Conservation (phyloP, 2,888 invertebrate species). For the Hypselothyrea guttata region DNA sequence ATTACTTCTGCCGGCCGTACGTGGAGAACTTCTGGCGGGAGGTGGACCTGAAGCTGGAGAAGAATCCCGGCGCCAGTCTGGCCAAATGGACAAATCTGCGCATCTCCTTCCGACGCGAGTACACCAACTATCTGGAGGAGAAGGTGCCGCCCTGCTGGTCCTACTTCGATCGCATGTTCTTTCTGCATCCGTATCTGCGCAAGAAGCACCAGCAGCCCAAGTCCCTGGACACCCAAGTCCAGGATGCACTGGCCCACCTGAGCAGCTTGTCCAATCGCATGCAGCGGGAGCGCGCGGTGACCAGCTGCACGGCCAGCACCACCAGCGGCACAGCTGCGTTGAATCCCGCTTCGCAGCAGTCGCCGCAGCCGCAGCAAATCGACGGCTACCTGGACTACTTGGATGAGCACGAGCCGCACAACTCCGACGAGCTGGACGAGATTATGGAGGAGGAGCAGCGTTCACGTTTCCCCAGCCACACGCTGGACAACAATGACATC, state of each 20-base stretch:
- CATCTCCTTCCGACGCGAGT: conserved; percentile 81
- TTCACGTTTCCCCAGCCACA: conserved; percentile 55
- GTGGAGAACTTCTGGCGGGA: conserved; percentile 82
- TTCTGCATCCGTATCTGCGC: conserved; percentile 80
- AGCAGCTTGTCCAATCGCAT: conserved; percentile 75
- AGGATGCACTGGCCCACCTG: conserved; percentile 80
- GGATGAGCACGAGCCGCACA: conserved; percentile 76
- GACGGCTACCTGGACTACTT: conserved; percentile 80
- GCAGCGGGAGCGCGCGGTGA: conserved; percentile 72
- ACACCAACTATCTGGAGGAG: conserved; percentile 79
- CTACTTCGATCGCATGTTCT: conserved; percentile 81
- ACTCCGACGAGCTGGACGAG: conserved; percentile 78
- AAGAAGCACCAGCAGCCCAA: conserved; percentile 80
- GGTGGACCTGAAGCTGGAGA: conserved; percentile 79
- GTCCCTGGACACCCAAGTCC: conserved; percentile 78
- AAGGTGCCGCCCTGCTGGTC: conserved; percentile 81
- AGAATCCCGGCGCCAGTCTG: conserved; percentile 80
- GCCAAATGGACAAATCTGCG: conserved; percentile 81
- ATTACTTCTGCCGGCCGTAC: conserved; percentile 81
- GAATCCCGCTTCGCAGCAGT: conserved; percentile 36
- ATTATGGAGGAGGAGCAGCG: conserved; percentile 78
- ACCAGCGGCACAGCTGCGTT: conserved; percentile 16
- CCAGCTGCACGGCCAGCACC: conserved; percentile 48
- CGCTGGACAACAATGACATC: conserved; percentile 69
- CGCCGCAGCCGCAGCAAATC: conserved; percentile 59